Percentiles rank a stretch among this genome's conserved stretches.
phyloP scores from a whole-genome alignment of 2,888 invertebrate species.

The Crossocerus cetratus region DNA sequence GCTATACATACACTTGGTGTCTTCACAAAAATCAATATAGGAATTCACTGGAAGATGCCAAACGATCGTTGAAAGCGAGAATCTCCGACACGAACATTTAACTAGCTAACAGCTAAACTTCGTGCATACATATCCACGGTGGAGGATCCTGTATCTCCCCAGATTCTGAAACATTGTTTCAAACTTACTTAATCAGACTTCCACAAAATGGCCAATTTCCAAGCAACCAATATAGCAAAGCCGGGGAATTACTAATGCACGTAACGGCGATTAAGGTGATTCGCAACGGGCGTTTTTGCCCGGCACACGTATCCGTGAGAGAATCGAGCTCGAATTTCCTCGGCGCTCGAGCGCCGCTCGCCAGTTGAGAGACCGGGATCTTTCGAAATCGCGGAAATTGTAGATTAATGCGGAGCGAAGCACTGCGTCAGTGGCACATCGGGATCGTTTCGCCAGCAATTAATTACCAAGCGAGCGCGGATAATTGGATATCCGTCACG shows the following conservation, averaged over 20 bases:
- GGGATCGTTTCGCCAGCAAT: background rate
- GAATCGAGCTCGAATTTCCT: slow-evolving; percentile 36
- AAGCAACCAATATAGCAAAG: no score
- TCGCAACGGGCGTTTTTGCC: slow-evolving; percentile 55
- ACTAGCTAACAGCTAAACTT: no score
- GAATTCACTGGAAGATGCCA: no score
- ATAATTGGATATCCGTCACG: slow-evolving; percentile 20
- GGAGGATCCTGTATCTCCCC: no score
- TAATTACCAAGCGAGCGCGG: slow-evolving; percentile 8
- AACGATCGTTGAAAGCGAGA: no score
- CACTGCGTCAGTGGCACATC: slow-evolving; percentile 2
- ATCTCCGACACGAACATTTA: no score
- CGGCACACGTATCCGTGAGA: slow-evolving; percentile 42
- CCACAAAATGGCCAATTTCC: no score
- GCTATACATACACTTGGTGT: no score
- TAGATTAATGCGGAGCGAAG: slow-evolving; percentile 26
- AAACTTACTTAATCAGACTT: no score
- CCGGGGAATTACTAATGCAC: background rate
- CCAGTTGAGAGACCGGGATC: slow-evolving; percentile 24
- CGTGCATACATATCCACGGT: no score
- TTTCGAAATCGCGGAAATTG: slow-evolving; percentile 52
- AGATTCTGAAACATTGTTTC: no score
- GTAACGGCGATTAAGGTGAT: slow-evolving; percentile 50
- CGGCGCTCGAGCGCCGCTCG: background rate
- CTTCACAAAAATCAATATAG: no score